Percentiles rank a stretch among this genome's conserved stretches.
Conservation (phyloP, 2,797 vertebrate genomes). For the Enteromius mattozi region DNA sequence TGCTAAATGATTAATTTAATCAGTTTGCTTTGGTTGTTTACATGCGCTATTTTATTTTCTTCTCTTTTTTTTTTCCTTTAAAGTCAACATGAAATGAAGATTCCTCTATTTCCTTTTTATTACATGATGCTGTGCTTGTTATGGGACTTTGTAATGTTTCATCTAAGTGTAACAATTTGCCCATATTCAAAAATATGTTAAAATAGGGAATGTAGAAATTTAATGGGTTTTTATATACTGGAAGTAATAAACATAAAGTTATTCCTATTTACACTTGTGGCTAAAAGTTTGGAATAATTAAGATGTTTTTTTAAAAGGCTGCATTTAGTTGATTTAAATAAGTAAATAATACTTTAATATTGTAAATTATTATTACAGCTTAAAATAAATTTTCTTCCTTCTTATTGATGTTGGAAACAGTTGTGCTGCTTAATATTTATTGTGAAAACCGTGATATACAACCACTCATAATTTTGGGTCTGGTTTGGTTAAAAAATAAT, state of each 20-base stretch:
- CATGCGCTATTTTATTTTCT: not conserved
- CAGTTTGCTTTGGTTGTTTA: not conserved
- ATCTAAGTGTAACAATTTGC: not conserved
- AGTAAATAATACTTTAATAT: not conserved
- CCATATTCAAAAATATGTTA: not conserved
- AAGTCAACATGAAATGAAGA: slow-evolving; percentile 7
- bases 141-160: not conserved
- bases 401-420: not conserved
- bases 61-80: not conserved
- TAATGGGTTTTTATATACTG: not conserved
- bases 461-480: not conserved
- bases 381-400: not conserved
- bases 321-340: not conserved
- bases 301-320: not conserved
- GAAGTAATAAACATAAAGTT: not conserved
- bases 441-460: not conserved
- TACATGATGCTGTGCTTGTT: not conserved
- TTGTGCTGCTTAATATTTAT: not conserved
- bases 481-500: not conserved
- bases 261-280: not conserved
- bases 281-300: not conserved
- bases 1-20: not conserved
- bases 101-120: not conserved
- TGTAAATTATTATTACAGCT: not conserved
- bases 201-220: not conserved